A percentile compares a stretch with the other conserved stretches of the same genome.
These are phyloP conservation scores for Aspidiotus rigidus DNA, from an alignment of 2,888 invertebrate species.

Conservation along the genomic window DNA sequence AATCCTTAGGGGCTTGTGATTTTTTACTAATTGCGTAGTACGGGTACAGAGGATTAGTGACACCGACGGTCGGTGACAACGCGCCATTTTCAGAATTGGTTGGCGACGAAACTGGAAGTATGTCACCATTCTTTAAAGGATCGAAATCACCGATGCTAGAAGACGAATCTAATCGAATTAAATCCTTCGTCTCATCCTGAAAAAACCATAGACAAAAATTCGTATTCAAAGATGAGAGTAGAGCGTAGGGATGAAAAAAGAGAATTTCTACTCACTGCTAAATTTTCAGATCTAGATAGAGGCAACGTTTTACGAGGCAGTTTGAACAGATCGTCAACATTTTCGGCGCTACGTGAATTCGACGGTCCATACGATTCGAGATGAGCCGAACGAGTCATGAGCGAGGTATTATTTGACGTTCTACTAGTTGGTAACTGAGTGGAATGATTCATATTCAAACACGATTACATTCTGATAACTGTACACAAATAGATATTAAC, in stretches of 20 bases:
- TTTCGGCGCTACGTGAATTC: neutral
- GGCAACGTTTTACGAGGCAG: neutral
- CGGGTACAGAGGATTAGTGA: slow-evolving; percentile 48
- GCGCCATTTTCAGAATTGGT: slow-evolving; percentile 21
- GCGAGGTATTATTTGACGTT: slow-evolving; percentile 1
- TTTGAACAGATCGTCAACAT: slow-evolving; percentile 3
- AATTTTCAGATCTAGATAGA: slow-evolving; percentile 5
- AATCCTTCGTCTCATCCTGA: slow-evolving; percentile 46
- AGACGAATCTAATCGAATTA: slow-evolving; percentile 58
- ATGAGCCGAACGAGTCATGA: neutral
- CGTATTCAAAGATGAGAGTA: neutral
- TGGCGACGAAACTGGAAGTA: slow-evolving; percentile 41
- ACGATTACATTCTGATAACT: neutral
- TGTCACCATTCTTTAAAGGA: slow-evolving; percentile 52
- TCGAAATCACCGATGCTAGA: slow-evolving; percentile 60
- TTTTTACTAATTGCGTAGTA: slow-evolving; percentile 42
- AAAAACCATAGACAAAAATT: neutral
- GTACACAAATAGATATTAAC: too few species aligned
- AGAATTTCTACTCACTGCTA: neutral
- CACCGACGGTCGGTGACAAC: slow-evolving; percentile 42
- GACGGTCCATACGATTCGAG: neutral
- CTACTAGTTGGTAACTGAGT: slow-evolving; percentile 14
- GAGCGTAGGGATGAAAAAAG: too few species aligned
- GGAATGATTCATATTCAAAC: neutral
- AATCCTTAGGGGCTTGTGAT: slow-evolving; percentile 46